Conservation (phyloP, 2,888 invertebrate species). For the Drosophila monieri region DNA sequence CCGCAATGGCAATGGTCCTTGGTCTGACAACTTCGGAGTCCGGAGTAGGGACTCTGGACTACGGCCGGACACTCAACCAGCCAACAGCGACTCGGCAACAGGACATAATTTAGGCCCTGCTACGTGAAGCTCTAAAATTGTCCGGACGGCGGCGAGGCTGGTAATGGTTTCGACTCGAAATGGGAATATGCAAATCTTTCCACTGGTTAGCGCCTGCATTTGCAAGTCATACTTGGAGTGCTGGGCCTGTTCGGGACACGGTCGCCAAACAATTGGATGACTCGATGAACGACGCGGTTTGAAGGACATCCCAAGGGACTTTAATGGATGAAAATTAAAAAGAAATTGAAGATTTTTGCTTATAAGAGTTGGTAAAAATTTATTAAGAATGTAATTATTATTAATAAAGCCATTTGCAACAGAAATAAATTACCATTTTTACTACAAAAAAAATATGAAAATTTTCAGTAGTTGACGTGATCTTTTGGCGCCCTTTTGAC, state of each 20-base stretch:
- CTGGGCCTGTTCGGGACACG: neutral
- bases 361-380: no score
- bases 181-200: conserved; percentile 46
- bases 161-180: conserved; percentile 35
- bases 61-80: conserved; percentile 17
- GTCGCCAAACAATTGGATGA: conserved; percentile 25
- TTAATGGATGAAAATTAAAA: neutral
- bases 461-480: conserved; percentile 22
- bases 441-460: neutral
- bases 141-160: neutral
- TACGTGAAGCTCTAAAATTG: conserved; percentile 36
- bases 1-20: conserved; percentile 21
- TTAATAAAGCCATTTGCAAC: neutral
- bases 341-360: neutral
- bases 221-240: conserved; percentile 43
- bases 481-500: conserved; percentile 20
- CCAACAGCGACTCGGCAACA: conserved; percentile 33
- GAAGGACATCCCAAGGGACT: neutral
- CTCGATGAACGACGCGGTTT: conserved; percentile 5
- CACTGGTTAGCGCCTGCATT: conserved; percentile 48
- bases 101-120: conserved; percentile 48
- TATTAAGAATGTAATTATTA: neutral
- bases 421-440: neutral
- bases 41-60: neutral
- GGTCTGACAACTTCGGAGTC: neutral